Conservation (phyloP, 2,888 invertebrate species). For the Elegia similella region DNA sequence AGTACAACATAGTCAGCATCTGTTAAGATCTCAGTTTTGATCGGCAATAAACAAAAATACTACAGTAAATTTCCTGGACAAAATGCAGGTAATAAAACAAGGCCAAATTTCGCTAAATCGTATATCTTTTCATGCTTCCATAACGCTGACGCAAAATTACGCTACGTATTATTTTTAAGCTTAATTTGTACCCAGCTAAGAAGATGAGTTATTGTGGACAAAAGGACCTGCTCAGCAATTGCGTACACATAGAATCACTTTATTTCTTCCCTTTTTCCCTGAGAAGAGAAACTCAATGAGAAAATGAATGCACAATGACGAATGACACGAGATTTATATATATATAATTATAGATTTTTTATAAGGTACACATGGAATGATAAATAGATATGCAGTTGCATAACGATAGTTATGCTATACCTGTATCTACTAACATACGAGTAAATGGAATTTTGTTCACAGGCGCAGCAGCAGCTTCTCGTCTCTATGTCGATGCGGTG, state of each 20-base stretch:
- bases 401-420: too few relatives aligned
- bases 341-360: too few relatives aligned
- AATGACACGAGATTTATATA: too few relatives aligned
- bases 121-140: neutral
- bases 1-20: too few relatives aligned
- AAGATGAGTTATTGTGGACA: neutral
- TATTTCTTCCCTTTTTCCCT: neutral
- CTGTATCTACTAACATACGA: too few relatives aligned
- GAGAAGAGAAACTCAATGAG: too few relatives aligned
- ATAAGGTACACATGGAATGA: too few relatives aligned
- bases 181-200: neutral
- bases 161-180: neutral
- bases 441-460: slow-evolving; percentile 25
- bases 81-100: neutral
- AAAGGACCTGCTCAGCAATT: neutral
- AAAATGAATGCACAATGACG: too few relatives aligned
- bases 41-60: neutral
- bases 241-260: neutral
- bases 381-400: too few relatives aligned
- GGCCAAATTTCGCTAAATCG: neutral
- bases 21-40: neutral
- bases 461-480: slow-evolving; percentile 94
- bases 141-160: neutral
- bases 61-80: neutral
- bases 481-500: slow-evolving; percentile 93